phyloP scores from a whole-genome alignment of 2,888 invertebrate species.

The Deroplatys truncata region DNA sequence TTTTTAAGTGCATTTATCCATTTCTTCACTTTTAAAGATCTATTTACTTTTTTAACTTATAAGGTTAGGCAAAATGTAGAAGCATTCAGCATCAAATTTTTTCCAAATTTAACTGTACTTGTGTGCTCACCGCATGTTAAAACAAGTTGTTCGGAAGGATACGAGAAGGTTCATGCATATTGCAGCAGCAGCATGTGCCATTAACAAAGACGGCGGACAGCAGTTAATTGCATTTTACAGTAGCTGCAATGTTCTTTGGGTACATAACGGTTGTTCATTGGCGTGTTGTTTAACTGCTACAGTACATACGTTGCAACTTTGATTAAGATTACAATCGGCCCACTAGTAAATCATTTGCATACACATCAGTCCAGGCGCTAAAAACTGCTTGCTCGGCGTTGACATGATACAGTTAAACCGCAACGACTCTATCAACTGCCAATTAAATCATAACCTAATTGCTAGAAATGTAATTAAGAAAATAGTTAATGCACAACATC shows the following conservation, averaged over 20 bases:
- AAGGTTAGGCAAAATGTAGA: neutral
- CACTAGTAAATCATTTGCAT: neutral
- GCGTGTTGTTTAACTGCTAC: neutral
- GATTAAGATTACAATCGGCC: neutral
- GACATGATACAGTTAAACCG: neutral
- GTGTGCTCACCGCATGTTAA: too few relatives aligned
- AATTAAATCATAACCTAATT: neutral
- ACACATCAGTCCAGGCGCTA: neutral
- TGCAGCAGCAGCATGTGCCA: neutral
- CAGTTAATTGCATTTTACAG: neutral
- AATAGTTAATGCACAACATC: neutral
- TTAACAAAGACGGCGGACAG: neutral
- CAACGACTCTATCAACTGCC: neutral
- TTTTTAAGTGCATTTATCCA: too few relatives aligned
- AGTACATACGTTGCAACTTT: neutral
- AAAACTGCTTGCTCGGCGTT: neutral
- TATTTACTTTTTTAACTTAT: too few relatives aligned
- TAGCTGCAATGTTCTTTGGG: neutral
- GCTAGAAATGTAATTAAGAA: neutral
- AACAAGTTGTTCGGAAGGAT: too few relatives aligned
- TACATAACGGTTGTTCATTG: neutral
- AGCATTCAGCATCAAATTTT: neutral
- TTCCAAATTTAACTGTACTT: neutral
- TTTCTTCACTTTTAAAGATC: too few relatives aligned
- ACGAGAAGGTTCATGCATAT: neutral